Evolutionary conservation across 2,113 vertebrate species (phyloP).

Genomic region (Dryoscopus gambensis): DNA sequence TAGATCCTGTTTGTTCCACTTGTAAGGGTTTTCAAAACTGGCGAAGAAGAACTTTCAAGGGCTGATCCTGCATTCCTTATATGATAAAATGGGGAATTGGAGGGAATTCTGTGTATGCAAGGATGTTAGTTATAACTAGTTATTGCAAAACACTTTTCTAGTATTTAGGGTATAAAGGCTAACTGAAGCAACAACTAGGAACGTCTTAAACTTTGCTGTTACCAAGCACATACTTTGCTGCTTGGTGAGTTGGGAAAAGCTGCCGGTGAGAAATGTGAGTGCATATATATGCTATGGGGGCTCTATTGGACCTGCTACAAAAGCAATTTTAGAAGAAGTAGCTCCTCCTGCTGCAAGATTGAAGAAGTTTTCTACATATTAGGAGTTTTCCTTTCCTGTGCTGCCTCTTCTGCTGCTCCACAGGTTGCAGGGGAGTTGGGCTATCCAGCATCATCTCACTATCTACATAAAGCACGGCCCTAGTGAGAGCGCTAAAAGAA

Average conservation of each 20-base stretch:
- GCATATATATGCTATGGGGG: accelerated
- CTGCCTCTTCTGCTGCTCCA: not conserved
- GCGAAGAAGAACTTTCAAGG: not conserved
- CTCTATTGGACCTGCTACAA: not conserved
- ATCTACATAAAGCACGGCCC: not conserved
- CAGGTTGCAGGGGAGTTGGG: not conserved
- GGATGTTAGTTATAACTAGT: not conserved
- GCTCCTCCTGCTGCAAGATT: not conserved
- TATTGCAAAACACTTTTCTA: not conserved
- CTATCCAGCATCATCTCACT: not conserved
- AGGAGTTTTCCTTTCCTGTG: not conserved
- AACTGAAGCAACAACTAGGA: not conserved
- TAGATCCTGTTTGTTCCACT: not conserved
- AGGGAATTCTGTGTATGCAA: not conserved
- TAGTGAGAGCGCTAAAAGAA: not conserved
- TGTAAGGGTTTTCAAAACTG: not conserved
- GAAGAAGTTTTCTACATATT: not conserved
- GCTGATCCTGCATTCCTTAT: not conserved
- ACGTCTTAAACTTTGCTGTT: not conserved
- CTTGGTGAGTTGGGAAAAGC: not conserved
- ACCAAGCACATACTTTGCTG: not conserved
- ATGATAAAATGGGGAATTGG: not conserved
- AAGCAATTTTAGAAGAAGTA: not conserved
- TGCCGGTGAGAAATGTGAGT: not conserved
- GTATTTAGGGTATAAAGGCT: not conserved